phyloP scores from a whole-genome alignment of 2,113 vertebrate genomes.

The Coracopsis vasa region DNA sequence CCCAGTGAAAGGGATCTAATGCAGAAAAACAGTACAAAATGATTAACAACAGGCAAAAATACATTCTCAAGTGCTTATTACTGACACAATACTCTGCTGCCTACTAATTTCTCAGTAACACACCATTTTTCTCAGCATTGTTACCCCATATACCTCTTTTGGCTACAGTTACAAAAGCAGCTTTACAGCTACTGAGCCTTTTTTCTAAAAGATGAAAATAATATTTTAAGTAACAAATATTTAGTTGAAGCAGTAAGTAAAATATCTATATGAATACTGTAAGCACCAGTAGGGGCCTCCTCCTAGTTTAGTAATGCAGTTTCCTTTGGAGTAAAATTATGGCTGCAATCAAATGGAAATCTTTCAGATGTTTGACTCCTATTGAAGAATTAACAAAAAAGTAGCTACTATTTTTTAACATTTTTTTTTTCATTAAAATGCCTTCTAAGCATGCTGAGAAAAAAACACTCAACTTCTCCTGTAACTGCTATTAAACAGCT shows the following conservation, averaged over 20 bases:
- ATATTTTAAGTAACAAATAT: neutral
- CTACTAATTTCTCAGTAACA: neutral
- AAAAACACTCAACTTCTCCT: neutral
- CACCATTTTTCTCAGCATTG: neutral
- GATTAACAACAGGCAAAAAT: neutral
- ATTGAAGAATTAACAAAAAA: neutral
- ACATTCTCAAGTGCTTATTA: neutral
- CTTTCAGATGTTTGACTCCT: neutral
- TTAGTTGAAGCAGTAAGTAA: neutral
- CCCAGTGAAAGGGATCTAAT: constrained; percentile 96
- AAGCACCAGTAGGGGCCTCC: neutral
- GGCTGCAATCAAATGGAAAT: neutral
- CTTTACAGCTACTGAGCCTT: neutral
- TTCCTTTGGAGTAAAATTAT: neutral
- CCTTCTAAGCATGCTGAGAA: neutral
- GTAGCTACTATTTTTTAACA: neutral
- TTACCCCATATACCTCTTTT: neutral
- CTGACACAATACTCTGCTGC: no score
- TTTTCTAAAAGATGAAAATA: neutral
- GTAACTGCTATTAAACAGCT: neutral
- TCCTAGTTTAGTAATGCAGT: neutral
- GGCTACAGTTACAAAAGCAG: neutral
- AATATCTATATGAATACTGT: neutral
- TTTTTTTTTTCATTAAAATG: neutral
- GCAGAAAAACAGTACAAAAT: neutral